These are phyloP conservation scores for Notodromas monacha DNA, from an alignment of 2,888 invertebrate genomes.

Conservation along the genomic window DNA sequence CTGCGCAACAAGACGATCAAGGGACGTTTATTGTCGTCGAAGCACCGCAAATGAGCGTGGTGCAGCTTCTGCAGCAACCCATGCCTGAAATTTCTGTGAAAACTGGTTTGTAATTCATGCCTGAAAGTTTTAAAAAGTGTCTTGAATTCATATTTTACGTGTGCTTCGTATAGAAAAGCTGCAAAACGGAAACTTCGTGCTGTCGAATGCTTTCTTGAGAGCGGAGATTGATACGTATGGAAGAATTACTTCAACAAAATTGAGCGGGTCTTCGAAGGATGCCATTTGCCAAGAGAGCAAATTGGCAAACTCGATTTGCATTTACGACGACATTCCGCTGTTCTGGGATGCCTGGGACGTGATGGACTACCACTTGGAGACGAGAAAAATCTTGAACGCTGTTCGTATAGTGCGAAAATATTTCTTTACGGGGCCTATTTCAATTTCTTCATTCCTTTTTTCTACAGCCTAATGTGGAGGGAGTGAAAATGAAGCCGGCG, in stretches of 20 bases:
- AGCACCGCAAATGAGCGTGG: too few species aligned
- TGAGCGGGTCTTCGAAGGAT: constrained; percentile 9
- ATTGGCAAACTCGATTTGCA: constrained; percentile 16
- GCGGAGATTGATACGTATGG: constrained; percentile 10
- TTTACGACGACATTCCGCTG: constrained; percentile 20
- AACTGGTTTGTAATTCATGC: too few species aligned
- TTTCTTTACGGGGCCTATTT: too few species aligned
- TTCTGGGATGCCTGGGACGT: constrained; percentile 24
- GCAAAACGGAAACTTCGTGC: too few species aligned
- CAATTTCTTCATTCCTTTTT: background rate
- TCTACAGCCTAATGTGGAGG: background rate
- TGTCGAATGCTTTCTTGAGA: constrained; percentile 11
- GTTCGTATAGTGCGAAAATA: constrained; percentile 5
- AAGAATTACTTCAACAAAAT: constrained; percentile 8
- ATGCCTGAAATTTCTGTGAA: too few species aligned
- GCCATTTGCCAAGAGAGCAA: constrained; percentile 9
- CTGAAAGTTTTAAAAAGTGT: too few species aligned
- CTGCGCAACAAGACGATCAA: too few species aligned
- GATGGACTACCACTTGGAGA: constrained; percentile 22
- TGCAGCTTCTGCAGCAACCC: too few species aligned
- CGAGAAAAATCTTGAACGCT: constrained; percentile 12
- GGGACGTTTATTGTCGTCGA: too few species aligned
- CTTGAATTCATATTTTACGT: too few species aligned
- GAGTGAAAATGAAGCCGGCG: too few species aligned
- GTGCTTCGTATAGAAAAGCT: too few species aligned